Conservation (phyloP, 2,113 vertebrate species). For the Manacus vitellinus region DNA sequence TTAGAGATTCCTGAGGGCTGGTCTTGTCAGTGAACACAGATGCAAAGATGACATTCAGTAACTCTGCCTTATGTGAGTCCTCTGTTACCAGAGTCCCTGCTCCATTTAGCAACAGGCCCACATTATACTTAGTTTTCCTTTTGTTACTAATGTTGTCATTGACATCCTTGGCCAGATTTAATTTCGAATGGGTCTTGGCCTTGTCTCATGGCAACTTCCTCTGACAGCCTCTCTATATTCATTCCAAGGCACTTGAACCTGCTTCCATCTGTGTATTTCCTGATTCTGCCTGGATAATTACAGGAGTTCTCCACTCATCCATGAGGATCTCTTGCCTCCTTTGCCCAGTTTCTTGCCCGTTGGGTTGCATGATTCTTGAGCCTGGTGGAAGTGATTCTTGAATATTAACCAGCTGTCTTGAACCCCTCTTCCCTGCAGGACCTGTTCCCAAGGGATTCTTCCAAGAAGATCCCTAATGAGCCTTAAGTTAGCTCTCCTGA, state of each 20-base stretch:
- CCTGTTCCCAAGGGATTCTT: neutral
- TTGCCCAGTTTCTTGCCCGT: neutral
- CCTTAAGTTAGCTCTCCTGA: neutral
- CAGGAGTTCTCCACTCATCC: neutral
- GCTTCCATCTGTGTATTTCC: neutral
- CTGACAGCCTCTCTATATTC: neutral
- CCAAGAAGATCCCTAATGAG: neutral
- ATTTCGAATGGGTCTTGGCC: neutral
- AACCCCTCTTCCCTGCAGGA: neutral
- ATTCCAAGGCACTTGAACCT: neutral
- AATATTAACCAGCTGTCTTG: neutral
- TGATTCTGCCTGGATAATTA: neutral
- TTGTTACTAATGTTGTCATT: neutral
- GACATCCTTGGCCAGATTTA: neutral
- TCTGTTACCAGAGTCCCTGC: neutral
- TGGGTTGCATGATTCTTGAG: neutral
- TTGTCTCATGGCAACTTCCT: neutral
- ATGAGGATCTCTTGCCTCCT: neutral
- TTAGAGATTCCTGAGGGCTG: neutral
- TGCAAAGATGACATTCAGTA: neutral
- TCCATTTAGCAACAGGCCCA: neutral
- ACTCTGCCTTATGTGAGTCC: neutral
- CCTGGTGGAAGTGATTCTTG: neutral
- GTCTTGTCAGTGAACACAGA: neutral
- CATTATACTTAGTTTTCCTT: neutral